Evolutionary conservation across 2,888 invertebrate species (phyloP).

Genomic region (Cantharis flavilabris): DNA sequence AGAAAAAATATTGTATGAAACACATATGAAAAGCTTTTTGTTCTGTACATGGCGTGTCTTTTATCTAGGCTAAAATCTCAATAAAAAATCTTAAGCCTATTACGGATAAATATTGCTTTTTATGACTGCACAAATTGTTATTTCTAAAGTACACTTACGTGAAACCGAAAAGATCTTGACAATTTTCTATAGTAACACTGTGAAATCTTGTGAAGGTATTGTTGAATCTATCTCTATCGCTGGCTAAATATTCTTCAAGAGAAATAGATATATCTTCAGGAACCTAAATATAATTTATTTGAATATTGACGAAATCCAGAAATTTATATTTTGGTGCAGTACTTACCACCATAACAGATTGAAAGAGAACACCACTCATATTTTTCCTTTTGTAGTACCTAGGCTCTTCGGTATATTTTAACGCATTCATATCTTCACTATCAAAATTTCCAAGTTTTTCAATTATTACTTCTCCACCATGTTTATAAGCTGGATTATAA

Average conservation of each 20-base stretch:
- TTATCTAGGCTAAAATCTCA: too few species aligned
- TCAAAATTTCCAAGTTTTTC: conserved; percentile 59
- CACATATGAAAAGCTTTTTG: too few species aligned
- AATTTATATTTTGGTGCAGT: neutral
- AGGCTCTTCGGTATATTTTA: conserved; percentile 19
- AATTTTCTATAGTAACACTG: conserved; percentile 62
- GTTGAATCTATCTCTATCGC: conserved; percentile 58
- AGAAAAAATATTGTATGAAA: too few species aligned
- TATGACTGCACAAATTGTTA: too few species aligned
- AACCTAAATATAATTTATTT: conserved; percentile 33
- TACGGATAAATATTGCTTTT: too few species aligned
- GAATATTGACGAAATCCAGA: neutral
- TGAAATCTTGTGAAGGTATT: conserved; percentile 70
- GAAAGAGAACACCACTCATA: conserved; percentile 62
- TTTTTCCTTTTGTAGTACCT: conserved; percentile 54
- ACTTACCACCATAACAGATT: conserved; percentile 60
- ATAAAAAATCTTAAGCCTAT: too few species aligned
- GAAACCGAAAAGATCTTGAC: conserved; percentile 69
- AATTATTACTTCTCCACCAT: conserved; percentile 59
- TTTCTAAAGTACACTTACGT: conserved; percentile 56
- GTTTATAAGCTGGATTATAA: conserved; percentile 62
- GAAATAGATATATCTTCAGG: conserved; percentile 52
- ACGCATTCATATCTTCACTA: conserved; percentile 40
- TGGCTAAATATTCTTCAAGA: conserved; percentile 60
- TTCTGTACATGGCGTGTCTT: too few species aligned